Percentiles rank a stretch among this genome's conserved stretches.
phyloP scores from a whole-genome alignment of 2,113 vertebrate species.

The Philantomba maxwellii region DNA sequence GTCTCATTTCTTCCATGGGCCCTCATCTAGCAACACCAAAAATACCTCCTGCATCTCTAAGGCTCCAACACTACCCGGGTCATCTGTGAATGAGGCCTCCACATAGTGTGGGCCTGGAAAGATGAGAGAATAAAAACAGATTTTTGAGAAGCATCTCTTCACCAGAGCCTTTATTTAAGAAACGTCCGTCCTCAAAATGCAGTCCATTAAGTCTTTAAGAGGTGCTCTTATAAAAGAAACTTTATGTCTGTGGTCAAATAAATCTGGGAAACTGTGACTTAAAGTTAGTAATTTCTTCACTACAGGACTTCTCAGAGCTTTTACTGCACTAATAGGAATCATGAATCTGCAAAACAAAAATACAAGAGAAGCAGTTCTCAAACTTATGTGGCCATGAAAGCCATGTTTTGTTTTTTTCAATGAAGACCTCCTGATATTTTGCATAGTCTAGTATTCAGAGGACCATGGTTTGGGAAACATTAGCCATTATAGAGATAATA shows the following conservation, averaged over 20 bases:
- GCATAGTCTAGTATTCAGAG: background rate
- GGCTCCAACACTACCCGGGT: background rate
- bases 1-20: background rate
- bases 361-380: slow-evolving; percentile 1
- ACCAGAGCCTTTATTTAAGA: background rate
- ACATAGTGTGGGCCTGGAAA: background rate
- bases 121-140: background rate
- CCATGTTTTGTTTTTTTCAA: background rate
- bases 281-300: slow-evolving; percentile 25
- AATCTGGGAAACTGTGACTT: background rate
- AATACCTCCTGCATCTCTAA: background rate
- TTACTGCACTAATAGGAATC: slow-evolving; percentile 6
- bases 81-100: slow-evolving; percentile 2
- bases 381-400: background rate
- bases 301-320: background rate
- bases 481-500: background rate
- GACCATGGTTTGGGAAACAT: slow-evolving; percentile 1
- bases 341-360: slow-evolving; percentile 19
- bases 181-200: background rate
- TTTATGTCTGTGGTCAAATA: slow-evolving; percentile 13
- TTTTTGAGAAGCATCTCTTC: background rate
- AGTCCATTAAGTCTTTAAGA: slow-evolving; percentile 27
- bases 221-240: background rate
- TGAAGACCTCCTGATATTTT: slow-evolving; percentile 4
- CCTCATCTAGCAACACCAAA: background rate